Percentiles rank a stretch among this genome's conserved stretches.
Conservation (phyloP, 1,140 invertebrate genomes). For the Mesaphorura yosii region DNA sequence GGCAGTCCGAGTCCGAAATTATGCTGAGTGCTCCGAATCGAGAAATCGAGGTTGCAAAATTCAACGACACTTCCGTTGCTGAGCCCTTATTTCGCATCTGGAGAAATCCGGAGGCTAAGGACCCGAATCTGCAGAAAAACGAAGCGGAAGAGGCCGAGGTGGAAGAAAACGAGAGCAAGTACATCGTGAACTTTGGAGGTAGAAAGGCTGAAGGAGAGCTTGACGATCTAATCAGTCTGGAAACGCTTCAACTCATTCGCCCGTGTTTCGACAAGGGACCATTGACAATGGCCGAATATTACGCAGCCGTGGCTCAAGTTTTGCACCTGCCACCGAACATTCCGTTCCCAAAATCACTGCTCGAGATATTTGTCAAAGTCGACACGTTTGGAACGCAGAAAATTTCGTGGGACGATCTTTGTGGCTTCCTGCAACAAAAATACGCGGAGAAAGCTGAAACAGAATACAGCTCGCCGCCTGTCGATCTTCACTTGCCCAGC, state of each 20-base stretch:
- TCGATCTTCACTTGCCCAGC: conserved; percentile 6
- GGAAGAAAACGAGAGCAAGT: conserved; percentile 9
- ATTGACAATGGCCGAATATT: conserved; percentile 6
- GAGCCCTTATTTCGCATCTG: conserved; percentile 10
- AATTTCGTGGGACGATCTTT: conserved; percentile 18
- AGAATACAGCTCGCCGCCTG: conserved; percentile 12
- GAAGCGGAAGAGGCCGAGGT: conserved; percentile 4
- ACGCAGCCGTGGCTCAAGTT: not conserved
- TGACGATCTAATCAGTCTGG: conserved; percentile 11
- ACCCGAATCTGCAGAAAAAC: not conserved
- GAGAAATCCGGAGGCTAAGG: not conserved
- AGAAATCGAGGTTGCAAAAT: conserved; percentile 4
- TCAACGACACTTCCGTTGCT: conserved; percentile 9
- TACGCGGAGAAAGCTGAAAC: conserved; percentile 21
- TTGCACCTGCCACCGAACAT: not conserved
- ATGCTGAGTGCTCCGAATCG: not conserved
- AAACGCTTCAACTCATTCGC: conserved; percentile 10
- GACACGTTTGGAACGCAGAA: conserved; percentile 10
- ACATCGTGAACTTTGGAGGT: too few species aligned
- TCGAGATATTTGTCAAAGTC: conserved; percentile 13
- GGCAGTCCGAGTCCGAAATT: conserved; percentile 9
- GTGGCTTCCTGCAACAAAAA: conserved; percentile 16
- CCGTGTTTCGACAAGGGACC: conserved; percentile 4
- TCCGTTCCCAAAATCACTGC: conserved; percentile 7
- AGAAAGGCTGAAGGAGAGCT: conserved; percentile 12